Base-by-base conservation (phyloP, 1,140 invertebrate species). In the Colletes gigas region DNA sequence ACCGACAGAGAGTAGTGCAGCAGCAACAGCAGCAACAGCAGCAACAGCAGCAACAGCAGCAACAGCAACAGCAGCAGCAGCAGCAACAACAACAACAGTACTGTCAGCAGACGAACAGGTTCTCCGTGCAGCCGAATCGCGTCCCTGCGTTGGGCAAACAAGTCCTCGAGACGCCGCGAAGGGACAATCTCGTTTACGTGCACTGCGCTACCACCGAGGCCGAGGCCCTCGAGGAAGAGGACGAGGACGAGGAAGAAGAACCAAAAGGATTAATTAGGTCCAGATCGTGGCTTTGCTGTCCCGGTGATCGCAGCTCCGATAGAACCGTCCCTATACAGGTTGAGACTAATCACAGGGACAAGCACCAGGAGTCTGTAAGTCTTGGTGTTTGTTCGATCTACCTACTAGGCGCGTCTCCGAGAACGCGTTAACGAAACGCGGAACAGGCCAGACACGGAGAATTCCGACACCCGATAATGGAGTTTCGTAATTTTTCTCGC, bases 271-370 rank as follows among this genome's bases (percentile, higher is more conserved):
- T 88, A 39, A 84, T 81, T 41, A 88, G 85, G 63, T 87, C 88
- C 57, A 86, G 90, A 75, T 89, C 90, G 71, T 91, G 90, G 90
- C 83, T 91, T 9, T 91, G 90, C 75, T 91, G 90, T 71, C 89
- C 89, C 6, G 81, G 66, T 54, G 88, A 89, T 81, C 83, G 78
- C 50, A 67, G 84, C 67, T 68, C 77, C 66, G 89, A 90, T 65
- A 86, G 79, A 21, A 88, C 85, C 55, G 88, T 90, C 41, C 86
- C 89, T 8, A 87, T 89, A 77, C 88, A 89, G 66, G 70, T 90
- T 63, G 81, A 88, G 47, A 62, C 47, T 75, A 62, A 81, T 81
- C 69, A 76, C 55, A 83, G 73, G 67, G 76, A 83, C 44, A 78
- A 81, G 52, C 71, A 67, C 8, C 84, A 86, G 41, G 71, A 81